Percentiles rank a stretch among this genome's conserved stretches.
These are phyloP conservation scores for Cheilosia scutellata DNA, from an alignment of 2,888 invertebrate genomes.

Conservation along the genomic window DNA sequence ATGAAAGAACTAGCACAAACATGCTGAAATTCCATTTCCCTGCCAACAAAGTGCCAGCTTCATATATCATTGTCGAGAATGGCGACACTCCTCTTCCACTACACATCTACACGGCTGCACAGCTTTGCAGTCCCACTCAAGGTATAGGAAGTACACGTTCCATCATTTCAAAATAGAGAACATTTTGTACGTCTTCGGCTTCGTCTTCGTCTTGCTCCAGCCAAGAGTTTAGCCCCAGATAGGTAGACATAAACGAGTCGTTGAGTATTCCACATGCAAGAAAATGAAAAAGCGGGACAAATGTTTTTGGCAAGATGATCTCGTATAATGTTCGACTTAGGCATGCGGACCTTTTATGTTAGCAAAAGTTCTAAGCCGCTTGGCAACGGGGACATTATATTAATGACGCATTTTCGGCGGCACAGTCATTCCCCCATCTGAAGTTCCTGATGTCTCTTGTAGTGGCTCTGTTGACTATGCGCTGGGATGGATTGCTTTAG, in stretches of 20 bases:
- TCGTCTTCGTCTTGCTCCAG: conserved; percentile 4
- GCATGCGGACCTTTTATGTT: conserved; percentile 66
- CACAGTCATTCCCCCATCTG: conserved; percentile 37
- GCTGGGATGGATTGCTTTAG: conserved; percentile 52
- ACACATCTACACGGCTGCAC: conserved; percentile 7
- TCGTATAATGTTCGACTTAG: conserved; percentile 73
- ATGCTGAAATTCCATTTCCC: conserved; percentile 65
- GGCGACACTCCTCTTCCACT: conserved; percentile 57
- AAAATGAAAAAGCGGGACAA: conserved; percentile 71
- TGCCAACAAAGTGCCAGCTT: conserved; percentile 64
- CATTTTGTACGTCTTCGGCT: background rate
- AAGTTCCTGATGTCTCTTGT: conserved; percentile 28
- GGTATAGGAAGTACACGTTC: conserved; percentile 60
- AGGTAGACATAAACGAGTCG: conserved; percentile 38
- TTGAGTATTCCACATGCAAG: conserved; percentile 47
- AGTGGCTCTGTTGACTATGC: conserved; percentile 30
- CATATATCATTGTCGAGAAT: conserved; percentile 71
- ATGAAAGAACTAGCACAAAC: conserved; percentile 55
- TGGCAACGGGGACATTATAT: conserved; percentile 65
- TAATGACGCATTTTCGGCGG: conserved; percentile 73
- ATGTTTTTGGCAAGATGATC: conserved; percentile 75
- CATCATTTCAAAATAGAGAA: conserved; percentile 65
- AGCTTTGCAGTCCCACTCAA: conserved; percentile 35
- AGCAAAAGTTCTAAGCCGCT: conserved; percentile 60
- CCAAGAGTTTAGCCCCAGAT: background rate